Conservation (phyloP, 2,113 vertebrate genomes). For the Trinectes maculatus region DNA sequence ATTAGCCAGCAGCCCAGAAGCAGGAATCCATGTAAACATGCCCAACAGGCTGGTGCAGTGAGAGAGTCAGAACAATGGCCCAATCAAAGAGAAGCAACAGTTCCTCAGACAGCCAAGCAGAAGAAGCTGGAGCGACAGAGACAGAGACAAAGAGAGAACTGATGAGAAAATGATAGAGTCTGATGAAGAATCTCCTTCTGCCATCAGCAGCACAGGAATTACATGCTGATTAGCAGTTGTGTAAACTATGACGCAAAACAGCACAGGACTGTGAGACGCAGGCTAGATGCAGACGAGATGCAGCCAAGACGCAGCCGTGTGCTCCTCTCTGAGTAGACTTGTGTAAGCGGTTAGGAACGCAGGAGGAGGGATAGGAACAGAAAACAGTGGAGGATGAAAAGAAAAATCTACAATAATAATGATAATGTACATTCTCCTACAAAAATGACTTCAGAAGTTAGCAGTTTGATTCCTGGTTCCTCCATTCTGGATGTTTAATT, state of each 20-base stretch:
- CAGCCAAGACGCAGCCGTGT: background rate
- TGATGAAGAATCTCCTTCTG: constrained; percentile 51
- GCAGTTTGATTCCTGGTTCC: too few relatives aligned
- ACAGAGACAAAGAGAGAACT: constrained; percentile 60
- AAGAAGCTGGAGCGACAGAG: constrained; percentile 23
- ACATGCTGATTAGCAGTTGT: constrained; percentile 62
- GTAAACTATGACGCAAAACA: constrained; percentile 38
- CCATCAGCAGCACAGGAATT: constrained; percentile 64
- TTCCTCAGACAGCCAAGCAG: constrained; percentile 36
- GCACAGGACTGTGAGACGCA: background rate
- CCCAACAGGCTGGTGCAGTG: constrained; percentile 50
- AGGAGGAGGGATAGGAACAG: background rate
- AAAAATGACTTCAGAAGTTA: too few relatives aligned
- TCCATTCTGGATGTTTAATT: too few relatives aligned
- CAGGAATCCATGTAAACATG: constrained; percentile 67
- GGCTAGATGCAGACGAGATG: background rate
- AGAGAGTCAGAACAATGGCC: constrained; percentile 61
- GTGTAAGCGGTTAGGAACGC: constrained; percentile 1
- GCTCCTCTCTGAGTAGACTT: constrained; percentile 29
- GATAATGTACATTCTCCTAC: too few relatives aligned
- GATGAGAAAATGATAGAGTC: constrained; percentile 73
- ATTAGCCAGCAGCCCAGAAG: constrained; percentile 64
- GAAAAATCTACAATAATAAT: too few relatives aligned
- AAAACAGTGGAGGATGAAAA: too few relatives aligned
- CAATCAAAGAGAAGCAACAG: constrained; percentile 69